phyloP scores from a whole-genome alignment of 2,888 invertebrate species.

The Pristionchus entomophagus region DNA sequence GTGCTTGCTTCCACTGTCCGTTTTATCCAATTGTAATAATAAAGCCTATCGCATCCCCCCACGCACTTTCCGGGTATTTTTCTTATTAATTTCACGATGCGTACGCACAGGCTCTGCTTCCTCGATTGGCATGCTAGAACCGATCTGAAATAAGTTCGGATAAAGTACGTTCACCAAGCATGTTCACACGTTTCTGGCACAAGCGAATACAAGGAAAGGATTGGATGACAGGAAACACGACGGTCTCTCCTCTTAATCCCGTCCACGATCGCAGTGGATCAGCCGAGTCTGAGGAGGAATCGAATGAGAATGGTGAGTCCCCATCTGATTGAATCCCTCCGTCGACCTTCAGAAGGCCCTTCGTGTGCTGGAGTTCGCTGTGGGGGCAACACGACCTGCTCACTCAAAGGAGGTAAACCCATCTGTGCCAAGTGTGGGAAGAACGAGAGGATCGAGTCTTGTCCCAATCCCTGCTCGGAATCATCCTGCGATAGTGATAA shows the following conservation, averaged over 20 bases:
- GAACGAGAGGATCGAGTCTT: neutral
- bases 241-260: neutral
- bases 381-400: neutral
- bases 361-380: neutral
- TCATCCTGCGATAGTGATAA: neutral
- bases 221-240: neutral
- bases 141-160: neutral
- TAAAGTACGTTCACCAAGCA: conserved; percentile 35
- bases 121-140: neutral
- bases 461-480: conserved; percentile 13
- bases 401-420: neutral
- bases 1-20: neutral
- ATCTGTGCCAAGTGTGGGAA: neutral
- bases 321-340: neutral
- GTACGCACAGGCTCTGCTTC: neutral
- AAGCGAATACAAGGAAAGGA: neutral
- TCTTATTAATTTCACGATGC: neutral
- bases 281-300: neutral
- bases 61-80: too few relatives aligned
- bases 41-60: neutral
- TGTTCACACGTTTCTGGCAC: neutral
- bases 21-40: neutral
- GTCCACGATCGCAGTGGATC: neutral
- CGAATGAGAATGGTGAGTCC: neutral
- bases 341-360: neutral